Evolutionary conservation across 2,113 vertebrate species (phyloP).

Genomic region (Grallaria varia): DNA sequence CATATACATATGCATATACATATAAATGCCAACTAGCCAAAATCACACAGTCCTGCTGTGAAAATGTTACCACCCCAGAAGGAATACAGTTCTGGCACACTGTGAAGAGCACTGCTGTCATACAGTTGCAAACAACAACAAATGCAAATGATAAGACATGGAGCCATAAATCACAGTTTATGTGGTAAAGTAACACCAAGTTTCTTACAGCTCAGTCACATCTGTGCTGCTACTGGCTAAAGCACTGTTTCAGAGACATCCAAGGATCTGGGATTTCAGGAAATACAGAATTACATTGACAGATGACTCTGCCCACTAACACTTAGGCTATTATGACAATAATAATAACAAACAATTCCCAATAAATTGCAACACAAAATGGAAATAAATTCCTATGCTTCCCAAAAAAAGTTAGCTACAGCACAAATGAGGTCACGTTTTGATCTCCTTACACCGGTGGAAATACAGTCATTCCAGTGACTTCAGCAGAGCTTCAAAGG

Average conservation of each 20-base stretch:
- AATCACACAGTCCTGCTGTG: neutral
- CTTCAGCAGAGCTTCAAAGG: neutral
- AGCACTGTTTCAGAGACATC: neutral
- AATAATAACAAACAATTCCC: neutral
- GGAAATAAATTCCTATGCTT: slow-evolving; percentile 11
- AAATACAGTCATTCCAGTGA: neutral
- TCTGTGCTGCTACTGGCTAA: neutral
- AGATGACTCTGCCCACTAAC: neutral
- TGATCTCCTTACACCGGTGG: neutral
- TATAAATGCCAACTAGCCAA: neutral
- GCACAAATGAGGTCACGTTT: neutral
- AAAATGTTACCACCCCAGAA: neutral
- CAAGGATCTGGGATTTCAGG: neutral
- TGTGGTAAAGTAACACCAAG: neutral
- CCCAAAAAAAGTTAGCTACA: neutral
- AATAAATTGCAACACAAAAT: neutral
- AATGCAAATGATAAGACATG: neutral
- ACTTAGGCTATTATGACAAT: neutral
- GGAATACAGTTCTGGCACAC: neutral
- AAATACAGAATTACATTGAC: neutral
- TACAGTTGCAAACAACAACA: neutral
- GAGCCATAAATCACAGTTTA: neutral
- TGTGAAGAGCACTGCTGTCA: neutral
- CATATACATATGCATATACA: neutral
- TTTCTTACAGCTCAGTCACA: neutral